phyloP scores from a whole-genome alignment of 2,797 vertebrate species.

The Megaceryle alcyon region DNA sequence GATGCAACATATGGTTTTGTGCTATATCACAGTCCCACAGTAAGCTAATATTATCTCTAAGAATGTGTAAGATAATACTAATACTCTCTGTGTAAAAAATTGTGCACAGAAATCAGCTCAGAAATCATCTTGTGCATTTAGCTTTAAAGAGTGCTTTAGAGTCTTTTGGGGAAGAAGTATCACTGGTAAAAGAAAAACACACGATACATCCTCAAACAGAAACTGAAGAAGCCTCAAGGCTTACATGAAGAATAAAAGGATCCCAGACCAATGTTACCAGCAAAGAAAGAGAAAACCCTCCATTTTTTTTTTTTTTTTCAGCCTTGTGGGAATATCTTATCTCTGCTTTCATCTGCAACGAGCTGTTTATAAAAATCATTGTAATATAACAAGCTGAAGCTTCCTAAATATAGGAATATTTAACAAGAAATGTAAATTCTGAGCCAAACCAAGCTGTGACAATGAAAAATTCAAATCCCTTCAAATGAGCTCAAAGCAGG shows the following conservation, averaged over 20 bases:
- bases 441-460: neutral
- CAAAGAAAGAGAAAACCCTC: neutral
- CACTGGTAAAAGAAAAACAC: conserved; percentile 39
- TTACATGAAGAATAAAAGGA: conserved; percentile 42
- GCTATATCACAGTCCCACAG: conserved; percentile 20
- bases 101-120: conserved; percentile 30
- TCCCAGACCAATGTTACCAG: neutral
- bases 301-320: neutral
- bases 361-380: neutral
- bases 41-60: conserved; percentile 63
- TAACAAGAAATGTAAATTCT: neutral
- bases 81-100: conserved; percentile 23
- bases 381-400: neutral
- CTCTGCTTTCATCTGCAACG: neutral
- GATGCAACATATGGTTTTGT: conserved; percentile 51
- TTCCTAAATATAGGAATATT: neutral
- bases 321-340: neutral
- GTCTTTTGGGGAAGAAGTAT: conserved; percentile 24
- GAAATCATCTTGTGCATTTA: conserved; percentile 18
- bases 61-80: conserved; percentile 61
- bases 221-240: conserved; percentile 50
- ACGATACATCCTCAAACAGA: conserved; percentile 37
- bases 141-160: conserved; percentile 29
- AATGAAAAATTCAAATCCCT: neutral
- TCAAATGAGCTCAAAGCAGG: neutral